Percentiles rank a stretch among this genome's conserved stretches.
phyloP scores from a whole-genome alignment of 2,113 vertebrate genomes.

The Corythoichthys haematopterus region DNA sequence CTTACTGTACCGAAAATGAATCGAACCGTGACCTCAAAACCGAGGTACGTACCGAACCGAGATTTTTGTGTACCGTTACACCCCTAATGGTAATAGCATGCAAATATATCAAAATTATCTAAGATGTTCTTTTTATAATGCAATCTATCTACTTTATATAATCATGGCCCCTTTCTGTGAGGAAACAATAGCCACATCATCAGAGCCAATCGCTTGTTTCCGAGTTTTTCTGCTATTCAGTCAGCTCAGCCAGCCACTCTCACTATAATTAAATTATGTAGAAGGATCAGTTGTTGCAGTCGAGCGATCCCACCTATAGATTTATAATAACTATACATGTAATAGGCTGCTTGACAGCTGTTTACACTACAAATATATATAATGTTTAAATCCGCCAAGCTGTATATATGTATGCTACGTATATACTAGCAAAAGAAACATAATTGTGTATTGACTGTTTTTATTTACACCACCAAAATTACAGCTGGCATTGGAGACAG shows the following conservation, averaged over 20 bases:
- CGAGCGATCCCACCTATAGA: constrained; percentile 35
- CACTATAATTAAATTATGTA: constrained; percentile 47
- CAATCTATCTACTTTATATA: not conserved
- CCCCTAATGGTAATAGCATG: not conserved
- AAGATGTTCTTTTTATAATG: not conserved
- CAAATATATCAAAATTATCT: not conserved
- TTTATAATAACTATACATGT: constrained; percentile 32
- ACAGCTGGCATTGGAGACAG: constrained; percentile 29
- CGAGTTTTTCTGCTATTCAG: constrained; percentile 1
- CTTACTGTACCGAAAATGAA: too few relatives aligned
- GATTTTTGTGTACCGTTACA: too few relatives aligned
- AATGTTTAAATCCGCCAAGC: constrained; percentile 25
- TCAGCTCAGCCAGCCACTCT: constrained; percentile 11
- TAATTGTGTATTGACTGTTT: constrained; percentile 56
- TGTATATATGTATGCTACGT: constrained; percentile 53
- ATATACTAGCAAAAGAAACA: constrained; percentile 40
- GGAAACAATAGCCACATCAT: not conserved
- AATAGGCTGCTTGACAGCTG: constrained; percentile 36
- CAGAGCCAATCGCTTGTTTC: constrained; percentile 4
- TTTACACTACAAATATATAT: constrained; percentile 56
- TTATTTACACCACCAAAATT: constrained; percentile 37
- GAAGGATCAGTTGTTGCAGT: constrained; percentile 30
- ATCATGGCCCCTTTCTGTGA: constrained; percentile 2
- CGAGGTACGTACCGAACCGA: too few relatives aligned
- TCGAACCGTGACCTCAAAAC: too few relatives aligned